Evolutionary conservation across 2,113 vertebrate species (phyloP).

Genomic region (Chiloscyllium plagiosum): DNA sequence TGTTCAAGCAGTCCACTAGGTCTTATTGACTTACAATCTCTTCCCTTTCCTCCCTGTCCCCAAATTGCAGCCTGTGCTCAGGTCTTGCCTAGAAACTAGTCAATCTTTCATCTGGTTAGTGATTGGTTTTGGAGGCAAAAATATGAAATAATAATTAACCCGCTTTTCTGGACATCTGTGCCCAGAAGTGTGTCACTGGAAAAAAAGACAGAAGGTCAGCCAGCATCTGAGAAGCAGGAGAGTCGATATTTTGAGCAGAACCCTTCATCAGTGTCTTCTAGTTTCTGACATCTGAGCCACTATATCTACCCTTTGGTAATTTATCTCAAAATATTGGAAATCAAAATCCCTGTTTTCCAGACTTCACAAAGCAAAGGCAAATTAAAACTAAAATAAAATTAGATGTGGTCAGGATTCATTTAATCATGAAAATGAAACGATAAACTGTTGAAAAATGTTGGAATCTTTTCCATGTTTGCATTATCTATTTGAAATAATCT

Average conservation of each 20-base stretch:
- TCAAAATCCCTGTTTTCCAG: not conserved
- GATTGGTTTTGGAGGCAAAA: not conserved
- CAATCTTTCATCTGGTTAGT: not conserved
- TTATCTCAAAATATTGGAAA: not conserved
- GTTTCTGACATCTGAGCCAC: no score
- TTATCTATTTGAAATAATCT: not conserved
- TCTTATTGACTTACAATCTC: not conserved
- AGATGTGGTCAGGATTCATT: not conserved
- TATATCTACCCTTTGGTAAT: not conserved
- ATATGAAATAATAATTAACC: not conserved
- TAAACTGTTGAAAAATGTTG: not conserved
- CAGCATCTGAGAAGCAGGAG: no score
- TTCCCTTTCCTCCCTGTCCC: not conserved
- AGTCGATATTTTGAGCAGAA: no score
- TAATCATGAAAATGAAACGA: not conserved
- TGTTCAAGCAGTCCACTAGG: not conserved
- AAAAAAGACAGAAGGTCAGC: no score
- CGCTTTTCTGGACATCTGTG: not conserved
- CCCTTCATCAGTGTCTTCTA: no score
- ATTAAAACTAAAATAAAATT: not conserved
- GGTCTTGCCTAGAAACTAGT: not conserved
- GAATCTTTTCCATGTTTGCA: not conserved
- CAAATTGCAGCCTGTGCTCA: not conserved
- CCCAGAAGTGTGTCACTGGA: not conserved
- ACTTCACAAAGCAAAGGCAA: not conserved